Evolutionary conservation across 1,140 invertebrate genomes (phyloP).

Genomic region (Sesamia nonagrioides): DNA sequence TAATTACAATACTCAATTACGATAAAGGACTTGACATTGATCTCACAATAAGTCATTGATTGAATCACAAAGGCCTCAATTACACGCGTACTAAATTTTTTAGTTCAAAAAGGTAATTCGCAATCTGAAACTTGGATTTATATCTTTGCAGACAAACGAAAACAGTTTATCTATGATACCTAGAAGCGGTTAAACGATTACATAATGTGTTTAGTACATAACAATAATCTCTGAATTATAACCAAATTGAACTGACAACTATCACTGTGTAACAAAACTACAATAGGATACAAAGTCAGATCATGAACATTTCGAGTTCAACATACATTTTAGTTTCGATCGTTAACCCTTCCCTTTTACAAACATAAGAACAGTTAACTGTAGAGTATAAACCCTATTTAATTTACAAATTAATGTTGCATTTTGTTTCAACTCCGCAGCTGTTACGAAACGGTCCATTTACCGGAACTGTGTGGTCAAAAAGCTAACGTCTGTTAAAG

Average conservation of each 20-base stretch:
- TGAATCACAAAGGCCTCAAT: not conserved
- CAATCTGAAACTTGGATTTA: not conserved
- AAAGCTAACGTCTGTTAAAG: not conserved
- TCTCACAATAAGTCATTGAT: not conserved
- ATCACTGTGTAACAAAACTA: too few relatives aligned
- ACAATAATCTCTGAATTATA: too few relatives aligned
- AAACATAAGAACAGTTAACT: not conserved
- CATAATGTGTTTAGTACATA: not conserved
- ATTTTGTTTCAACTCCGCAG: constrained; percentile 18
- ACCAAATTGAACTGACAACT: too few relatives aligned
- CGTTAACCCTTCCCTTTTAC: not conserved
- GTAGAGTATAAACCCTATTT: not conserved
- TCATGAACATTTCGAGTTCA: not conserved
- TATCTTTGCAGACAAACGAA: not conserved
- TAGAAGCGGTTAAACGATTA: not conserved
- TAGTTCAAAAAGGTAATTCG: not conserved
- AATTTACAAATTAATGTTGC: not conserved
- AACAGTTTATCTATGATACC: not conserved
- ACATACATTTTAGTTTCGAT: not conserved
- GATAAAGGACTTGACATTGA: not conserved
- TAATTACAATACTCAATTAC: not conserved
- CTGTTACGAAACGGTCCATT: constrained; percentile 14
- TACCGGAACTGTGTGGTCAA: not conserved
- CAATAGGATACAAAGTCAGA: not conserved
- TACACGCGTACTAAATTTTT: too few relatives aligned